Conservation (phyloP, 2,888 invertebrate species). For the Dichetophora obliterata region DNA sequence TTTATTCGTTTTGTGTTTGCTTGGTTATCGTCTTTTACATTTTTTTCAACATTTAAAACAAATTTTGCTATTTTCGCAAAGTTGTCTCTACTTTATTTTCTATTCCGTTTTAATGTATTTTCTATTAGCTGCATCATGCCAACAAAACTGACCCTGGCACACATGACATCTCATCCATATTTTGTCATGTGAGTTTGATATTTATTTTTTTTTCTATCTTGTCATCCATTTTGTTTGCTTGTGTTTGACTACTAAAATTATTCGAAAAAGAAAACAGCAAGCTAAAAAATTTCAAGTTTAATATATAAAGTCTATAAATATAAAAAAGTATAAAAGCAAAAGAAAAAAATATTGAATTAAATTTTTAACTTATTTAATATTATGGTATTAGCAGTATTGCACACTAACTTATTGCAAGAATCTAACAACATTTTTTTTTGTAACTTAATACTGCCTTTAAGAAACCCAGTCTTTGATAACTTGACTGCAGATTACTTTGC, state of each 20-base stretch:
- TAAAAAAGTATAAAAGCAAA: no score
- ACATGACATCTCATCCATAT: slow-evolving; percentile 17
- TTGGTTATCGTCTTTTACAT: not conserved
- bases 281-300: no score
- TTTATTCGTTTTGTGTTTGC: not conserved
- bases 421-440: no score
- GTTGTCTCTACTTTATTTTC: not conserved
- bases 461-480: no score
- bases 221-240: not conserved
- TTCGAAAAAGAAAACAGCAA: no score
- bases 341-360: no score
- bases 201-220: not conserved
- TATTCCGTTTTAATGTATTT: not conserved
- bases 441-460: no score
- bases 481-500: no score
- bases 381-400: no score
- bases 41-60: not conserved
- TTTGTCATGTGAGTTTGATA: not conserved
- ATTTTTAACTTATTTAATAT: no score
- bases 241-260: not conserved
- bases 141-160: slow-evolving; percentile 25
- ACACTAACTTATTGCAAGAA: no score
- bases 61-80: not conserved
- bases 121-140: not conserved
- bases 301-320: no score